Conservation (phyloP, 2,113 vertebrate species). For the Paramormyrops kingsleyae region DNA sequence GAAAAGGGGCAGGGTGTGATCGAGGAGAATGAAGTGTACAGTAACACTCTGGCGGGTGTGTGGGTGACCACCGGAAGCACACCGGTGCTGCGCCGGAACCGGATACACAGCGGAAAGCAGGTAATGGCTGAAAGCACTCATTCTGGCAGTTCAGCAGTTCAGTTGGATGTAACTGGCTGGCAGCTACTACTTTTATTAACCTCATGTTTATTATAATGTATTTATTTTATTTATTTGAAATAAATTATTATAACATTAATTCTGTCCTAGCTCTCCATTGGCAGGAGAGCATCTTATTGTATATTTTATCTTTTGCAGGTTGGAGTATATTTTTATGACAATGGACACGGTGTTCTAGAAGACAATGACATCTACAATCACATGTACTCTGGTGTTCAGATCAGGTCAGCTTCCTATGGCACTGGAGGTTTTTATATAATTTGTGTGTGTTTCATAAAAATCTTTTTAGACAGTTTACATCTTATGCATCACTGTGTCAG, state of each 20-base stretch:
- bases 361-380: conserved; percentile 99
- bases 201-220: neutral
- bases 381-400: conserved; percentile 99
- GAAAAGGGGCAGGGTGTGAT: conserved; percentile 99
- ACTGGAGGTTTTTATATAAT: neutral
- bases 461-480: neutral
- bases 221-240: neutral
- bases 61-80: conserved; percentile 99
- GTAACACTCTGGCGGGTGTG: conserved; percentile 96
- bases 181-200: neutral
- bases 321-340: conserved; percentile 98
- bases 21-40: conserved; percentile 99
- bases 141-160: neutral
- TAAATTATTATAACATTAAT: neutral
- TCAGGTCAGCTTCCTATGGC: conserved; percentile 70
- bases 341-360: conserved; percentile 94
- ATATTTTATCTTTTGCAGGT: conserved; percentile 63
- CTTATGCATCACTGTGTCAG: neutral
- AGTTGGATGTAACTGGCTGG: neutral
- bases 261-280: neutral
- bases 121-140: neutral
- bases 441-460: neutral
- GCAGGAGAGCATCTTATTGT: neutral
- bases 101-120: conserved; percentile 94
- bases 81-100: conserved; percentile 90